Evolutionary conservation across 1,140 invertebrate species (phyloP), one percentile per base, ranked within the genome.

Genomic region (Himalopsyche phryganea): DNA sequence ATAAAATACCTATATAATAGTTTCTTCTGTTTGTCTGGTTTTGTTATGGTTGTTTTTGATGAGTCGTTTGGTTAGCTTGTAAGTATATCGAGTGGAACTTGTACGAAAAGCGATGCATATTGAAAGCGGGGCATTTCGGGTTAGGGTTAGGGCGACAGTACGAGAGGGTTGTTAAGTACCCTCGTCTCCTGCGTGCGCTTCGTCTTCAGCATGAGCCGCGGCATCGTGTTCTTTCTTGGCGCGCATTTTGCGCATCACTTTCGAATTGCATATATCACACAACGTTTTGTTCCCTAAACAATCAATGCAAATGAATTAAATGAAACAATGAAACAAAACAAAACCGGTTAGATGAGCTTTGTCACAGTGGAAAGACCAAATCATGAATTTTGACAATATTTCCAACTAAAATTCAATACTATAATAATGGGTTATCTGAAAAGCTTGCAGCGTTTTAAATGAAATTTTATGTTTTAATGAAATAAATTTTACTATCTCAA

Each of bases 221-320:
- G 71, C 74, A 50, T 74, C 77, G 68, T 80, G 80, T 64, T 79
- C 77, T 65, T 79, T 79, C 76, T 84, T 87, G 73, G 82, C 79
- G 65, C 79, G 78, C 66, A 78, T 79, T 80, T 85, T 87, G 73
- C 83, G 81, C 69, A 79, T 81, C 58, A 81, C 71, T 80, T 86
- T 88, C 60, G 84, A 80, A 80, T 82, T 85, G 81, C 88, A 91
- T 71, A 88, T 79, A 76, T 90, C 88, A 76, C 88, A 91, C 71
- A 88, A 82, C 64, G 87, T 90, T 84, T 87, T 90, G 83, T 91
- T 90, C 88, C 88, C 88, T 91, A 80, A 69, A 59, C 47, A 61
- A 54, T 58, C 46, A 53, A 65, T 54, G 35, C 35, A 58, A 44
- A 57, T 40, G 13, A 48, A 32, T 40, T 40, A 28, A 45, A 54